Base-by-base conservation (phyloP, 2,113 vertebrate genomes). In the Kryptolebias marmoratus region DNA sequence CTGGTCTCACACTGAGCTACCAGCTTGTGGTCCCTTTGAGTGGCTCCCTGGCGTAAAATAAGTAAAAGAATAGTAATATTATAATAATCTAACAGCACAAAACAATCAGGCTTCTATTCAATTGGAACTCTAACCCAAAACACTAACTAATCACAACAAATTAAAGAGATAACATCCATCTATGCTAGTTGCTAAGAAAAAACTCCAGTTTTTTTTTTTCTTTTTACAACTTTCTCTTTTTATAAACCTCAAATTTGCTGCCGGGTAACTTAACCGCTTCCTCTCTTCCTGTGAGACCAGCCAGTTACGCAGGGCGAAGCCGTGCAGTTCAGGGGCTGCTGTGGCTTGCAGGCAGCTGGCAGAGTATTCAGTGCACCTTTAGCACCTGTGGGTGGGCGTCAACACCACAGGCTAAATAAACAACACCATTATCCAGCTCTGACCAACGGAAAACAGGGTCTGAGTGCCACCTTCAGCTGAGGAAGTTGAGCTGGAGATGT, bases 201-300 rank as follows among this genome's bases (percentile, higher is more conserved):
- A 81, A 80, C 75, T 68, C 67, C 55, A 39, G 74, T 69, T 73
- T 59, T 75, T 70, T 63, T 69, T 80, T 70, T 79, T 77, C 76
- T 77, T 74, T 85, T 78, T 71, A 81, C 49, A 57, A 64, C 79
- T 71, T 87, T 87, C 85, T 85, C 76, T 70, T 59, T 89, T 91
- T 85, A 83, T 89, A 90, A 90, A 90, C 85, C 90, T 90, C 88
- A 91, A 89, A 90, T 90, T 88, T 92, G 89, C 87, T 85, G 86
- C 88, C 82, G 78, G 85, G 81, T 90, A 92, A 92, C 84, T 87
- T 68, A 64, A 91, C 87, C 90, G 85, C 89, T 92, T 91, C 89
- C 90, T 86, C 78, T 36, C 83, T 89, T 89, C 88, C 89, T 90
- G 90, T 83, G 85, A 88, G 83, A 88, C 90, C 87, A 77, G 86